A percentile compares a stretch with the other conserved stretches of the same genome.
Conservation (phyloP, 2,888 invertebrate genomes). For the Prosopocoilus inquinatus region DNA sequence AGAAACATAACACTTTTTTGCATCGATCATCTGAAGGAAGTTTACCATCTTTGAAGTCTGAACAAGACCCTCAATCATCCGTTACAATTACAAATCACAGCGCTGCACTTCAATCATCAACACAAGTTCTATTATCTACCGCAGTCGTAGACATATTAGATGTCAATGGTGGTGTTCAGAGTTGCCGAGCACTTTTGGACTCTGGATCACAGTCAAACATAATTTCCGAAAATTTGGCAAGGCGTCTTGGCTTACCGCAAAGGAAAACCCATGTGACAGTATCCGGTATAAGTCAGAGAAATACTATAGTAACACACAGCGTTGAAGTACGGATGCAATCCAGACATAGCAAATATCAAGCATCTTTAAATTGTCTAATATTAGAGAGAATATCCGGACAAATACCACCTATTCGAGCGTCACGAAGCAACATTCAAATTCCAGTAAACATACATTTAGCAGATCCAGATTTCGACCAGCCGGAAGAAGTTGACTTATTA, state of each 20-base stretch:
- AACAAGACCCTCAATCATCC: not conserved
- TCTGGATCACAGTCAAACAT: not conserved
- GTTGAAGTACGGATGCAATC: not conserved
- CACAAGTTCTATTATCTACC: not conserved
- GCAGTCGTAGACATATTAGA: not conserved
- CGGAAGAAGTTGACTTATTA: slow-evolving; percentile 4
- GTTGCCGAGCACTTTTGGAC: not conserved
- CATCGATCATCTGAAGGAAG: not conserved
- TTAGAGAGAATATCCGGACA: slow-evolving; percentile 2
- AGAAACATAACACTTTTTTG: not conserved
- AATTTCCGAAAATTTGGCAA: not conserved
- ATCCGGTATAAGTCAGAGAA: not conserved
- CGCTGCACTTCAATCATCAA: no score
- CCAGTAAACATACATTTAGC: slow-evolving; percentile 11
- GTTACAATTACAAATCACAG: not conserved
- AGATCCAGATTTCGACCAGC: slow-evolving; percentile 7
- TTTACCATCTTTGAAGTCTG: not conserved
- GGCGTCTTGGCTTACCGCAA: not conserved
- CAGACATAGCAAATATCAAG: not conserved
- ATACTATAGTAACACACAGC: not conserved
- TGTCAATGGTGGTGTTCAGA: not conserved
- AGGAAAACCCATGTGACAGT: not conserved
- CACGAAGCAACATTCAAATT: not conserved
- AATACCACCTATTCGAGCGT: not conserved
- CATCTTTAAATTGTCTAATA: slow-evolving; percentile 4